Conservation (phyloP, 2,797 vertebrate genomes). For the Mionectes olivaceus region DNA sequence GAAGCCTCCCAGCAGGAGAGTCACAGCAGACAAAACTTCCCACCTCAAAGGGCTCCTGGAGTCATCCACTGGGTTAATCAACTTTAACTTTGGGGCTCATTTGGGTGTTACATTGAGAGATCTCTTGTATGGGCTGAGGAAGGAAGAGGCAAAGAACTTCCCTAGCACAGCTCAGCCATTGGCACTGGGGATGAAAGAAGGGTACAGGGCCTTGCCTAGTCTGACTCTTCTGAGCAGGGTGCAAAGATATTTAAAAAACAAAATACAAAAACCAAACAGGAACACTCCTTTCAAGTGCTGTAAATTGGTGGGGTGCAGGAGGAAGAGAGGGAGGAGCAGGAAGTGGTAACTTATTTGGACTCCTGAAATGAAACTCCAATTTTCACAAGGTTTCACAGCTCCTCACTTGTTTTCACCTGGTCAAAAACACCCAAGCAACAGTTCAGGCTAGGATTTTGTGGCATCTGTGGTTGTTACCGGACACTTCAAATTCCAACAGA, state of each 20-base stretch:
- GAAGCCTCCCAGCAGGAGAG: background rate
- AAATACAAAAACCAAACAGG: background rate
- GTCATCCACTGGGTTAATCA: background rate
- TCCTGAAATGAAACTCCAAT: background rate
- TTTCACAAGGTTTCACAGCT: background rate
- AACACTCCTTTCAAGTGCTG: background rate
- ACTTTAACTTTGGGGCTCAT: background rate
- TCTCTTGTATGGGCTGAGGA: background rate
- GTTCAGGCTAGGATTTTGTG: background rate
- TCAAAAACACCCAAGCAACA: background rate
- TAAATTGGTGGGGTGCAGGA: background rate
- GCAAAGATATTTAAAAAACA: background rate
- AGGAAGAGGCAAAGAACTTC: background rate
- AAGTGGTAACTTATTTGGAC: conserved; percentile 30
- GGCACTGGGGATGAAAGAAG: background rate
- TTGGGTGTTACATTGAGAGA: background rate
- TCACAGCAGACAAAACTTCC: background rate
- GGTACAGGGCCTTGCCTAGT: background rate
- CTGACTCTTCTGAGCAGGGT: background rate
- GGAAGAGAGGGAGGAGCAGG: conserved; percentile 35
- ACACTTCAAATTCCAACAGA: background rate
- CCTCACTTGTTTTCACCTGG: background rate
- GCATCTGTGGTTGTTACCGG: background rate
- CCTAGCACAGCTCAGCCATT: background rate
- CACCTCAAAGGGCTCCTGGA: background rate